A percentile compares a stretch with the other conserved stretches of the same genome.
Conservation (phyloP, 2,888 invertebrate genomes). For the Erebia ligea region DNA sequence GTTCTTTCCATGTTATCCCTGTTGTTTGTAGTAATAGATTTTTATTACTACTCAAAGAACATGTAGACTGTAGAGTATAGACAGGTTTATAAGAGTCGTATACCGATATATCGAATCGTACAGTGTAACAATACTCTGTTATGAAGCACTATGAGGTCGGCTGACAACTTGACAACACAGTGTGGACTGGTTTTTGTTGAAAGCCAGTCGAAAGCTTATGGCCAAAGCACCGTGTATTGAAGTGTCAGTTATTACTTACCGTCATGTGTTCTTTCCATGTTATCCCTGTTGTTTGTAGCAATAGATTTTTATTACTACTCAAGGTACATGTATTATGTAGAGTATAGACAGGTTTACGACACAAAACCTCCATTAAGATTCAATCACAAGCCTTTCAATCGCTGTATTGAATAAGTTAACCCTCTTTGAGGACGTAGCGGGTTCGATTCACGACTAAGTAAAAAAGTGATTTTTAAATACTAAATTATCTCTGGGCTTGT, state of each 20-base stretch:
- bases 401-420: not conserved
- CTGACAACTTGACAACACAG: conserved; percentile 36
- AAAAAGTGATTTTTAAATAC: not conserved
- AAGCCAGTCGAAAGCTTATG: conserved; percentile 23
- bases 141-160: conserved; percentile 37
- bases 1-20: conserved; percentile 25
- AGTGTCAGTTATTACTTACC: conserved; percentile 36
- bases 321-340: not conserved
- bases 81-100: too few species aligned
- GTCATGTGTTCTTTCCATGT: conserved; percentile 29
- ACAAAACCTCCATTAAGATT: conserved; percentile 3
- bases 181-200: conserved; percentile 38
- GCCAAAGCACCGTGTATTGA: conserved; percentile 33
- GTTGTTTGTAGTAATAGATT: conserved; percentile 19
- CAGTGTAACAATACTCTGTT: conserved; percentile 35
- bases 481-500: not conserved
- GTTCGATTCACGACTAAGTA: not conserved
- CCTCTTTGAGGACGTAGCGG: not conserved
- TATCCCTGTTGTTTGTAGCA: conserved; percentile 16
- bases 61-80: not conserved
- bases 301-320: conserved; percentile 14
- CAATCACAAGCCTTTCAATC: not conserved
- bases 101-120: conserved; percentile 3
- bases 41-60: conserved; percentile 4
- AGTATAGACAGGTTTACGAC: not conserved